Percentiles rank a stretch among this genome's conserved stretches.
Conservation (phyloP, 2,888 invertebrate genomes). For the Eugnorisma glareosa region DNA sequence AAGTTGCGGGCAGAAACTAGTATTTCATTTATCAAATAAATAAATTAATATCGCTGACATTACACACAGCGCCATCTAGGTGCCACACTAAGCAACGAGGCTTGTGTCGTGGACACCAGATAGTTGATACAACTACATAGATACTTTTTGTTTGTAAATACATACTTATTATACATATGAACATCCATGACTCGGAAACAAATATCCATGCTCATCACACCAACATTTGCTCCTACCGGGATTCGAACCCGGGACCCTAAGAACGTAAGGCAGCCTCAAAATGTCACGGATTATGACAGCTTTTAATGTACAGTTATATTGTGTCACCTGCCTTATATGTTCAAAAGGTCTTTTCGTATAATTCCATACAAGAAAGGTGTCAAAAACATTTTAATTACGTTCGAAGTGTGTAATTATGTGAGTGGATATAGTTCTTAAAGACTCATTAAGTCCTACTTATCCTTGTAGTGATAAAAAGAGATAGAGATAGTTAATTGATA, state of each 20-base stretch:
- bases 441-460: slow-evolving; percentile 16
- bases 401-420: slow-evolving; percentile 17
- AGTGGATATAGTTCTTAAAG: not conserved
- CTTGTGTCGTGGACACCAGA: no score
- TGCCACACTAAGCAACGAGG: no score
- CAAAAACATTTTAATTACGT: slow-evolving; percentile 18
- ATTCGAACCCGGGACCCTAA: no score
- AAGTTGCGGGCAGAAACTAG: not conserved
- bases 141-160: no score
- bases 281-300: not conserved
- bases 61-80: no score
- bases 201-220: no score
- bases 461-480: slow-evolving; percentile 28
- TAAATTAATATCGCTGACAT: no score
- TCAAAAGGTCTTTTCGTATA: slow-evolving; percentile 8
- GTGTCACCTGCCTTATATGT: slow-evolving; percentile 32
- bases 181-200: no score
- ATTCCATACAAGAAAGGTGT: not conserved
- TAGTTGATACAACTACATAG: no score
- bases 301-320: slow-evolving; percentile 19
- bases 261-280: no score
- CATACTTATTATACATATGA: no score
- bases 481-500: slow-evolving; percentile 9
- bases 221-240: no score
- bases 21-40: not conserved